Base-by-base conservation (phyloP, 92 coral and sea anemone genomes). In the Desmophyllum pertusum region DNA sequence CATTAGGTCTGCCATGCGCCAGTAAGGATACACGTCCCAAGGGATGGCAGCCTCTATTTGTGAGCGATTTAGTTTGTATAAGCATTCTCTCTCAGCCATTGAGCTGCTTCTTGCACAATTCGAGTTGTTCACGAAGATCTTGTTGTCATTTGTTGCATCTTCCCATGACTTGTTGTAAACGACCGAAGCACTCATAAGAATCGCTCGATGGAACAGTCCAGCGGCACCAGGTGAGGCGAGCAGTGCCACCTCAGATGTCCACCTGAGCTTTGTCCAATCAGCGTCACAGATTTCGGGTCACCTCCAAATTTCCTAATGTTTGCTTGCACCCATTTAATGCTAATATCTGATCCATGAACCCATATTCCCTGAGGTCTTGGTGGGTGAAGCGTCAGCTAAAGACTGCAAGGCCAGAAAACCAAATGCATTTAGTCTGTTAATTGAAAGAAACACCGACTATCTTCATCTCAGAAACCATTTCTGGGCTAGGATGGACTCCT, bases 241-340 rank as follows among this genome's bases (percentile, higher is more conserved):
- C 40, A 92, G 67, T 39, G 93, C 95, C 18, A 92, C 66, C 14
- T 79, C 89, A 17, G 95, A 92, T 7, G 95, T 92, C 83, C 95
- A 8, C 93, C 95, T 10, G 95, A 92, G 46, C 95, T 90, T 52
- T 92, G 95, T 14, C 95, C 95, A 30, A 89, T 29, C 37, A 92
- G 29, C 23, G 93, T 92, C 42, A 89, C 95, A 39, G 81, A 83
- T 59, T 30, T 72, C 10, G 89, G 87, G 30, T 92, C 89, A 21
- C 95, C 95, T 21, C 93, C 93, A 85, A 92, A 92, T 65, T 87
- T 87, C 61, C 23, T 91, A 31, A 92, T 87, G 53, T 92, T 92
- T 19, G 51, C 74, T 23, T 75, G 76, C 36, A 85, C 78, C 95
- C 95, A 92, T 11, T 63, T 35, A 92, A 80, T 21, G 91, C 95